A percentile compares a stretch with the other conserved stretches of the same genome.
These are phyloP conservation scores for Genyomyrus donnyi DNA, from an alignment of 2,113 vertebrate genomes.

Conservation along the genomic window DNA sequence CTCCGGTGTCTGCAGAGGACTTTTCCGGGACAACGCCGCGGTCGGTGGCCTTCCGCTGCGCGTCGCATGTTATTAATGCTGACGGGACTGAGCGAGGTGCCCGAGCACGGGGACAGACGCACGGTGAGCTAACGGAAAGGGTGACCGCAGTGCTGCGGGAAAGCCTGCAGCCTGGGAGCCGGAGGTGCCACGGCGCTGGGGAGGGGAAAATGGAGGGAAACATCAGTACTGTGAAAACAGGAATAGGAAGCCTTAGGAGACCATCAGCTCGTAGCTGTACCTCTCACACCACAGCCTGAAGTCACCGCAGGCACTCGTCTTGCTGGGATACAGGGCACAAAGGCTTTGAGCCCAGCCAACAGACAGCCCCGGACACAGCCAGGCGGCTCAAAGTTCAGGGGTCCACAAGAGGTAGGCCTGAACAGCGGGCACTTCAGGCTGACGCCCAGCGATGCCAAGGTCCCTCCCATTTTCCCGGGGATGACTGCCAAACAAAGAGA, in stretches of 20 bases:
- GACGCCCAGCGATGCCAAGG: neutral
- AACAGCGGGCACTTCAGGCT: neutral
- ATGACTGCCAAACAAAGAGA: neutral
- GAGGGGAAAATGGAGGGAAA: neutral
- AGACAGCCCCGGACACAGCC: neutral
- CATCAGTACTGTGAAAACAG: neutral
- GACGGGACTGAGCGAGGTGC: neutral
- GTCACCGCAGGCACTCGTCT: neutral
- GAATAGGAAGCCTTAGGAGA: neutral
- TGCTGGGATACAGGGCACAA: neutral
- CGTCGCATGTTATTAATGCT: slow-evolving; percentile 1
- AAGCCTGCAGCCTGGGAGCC: neutral
- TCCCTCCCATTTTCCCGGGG: neutral
- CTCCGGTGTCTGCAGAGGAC: neutral
- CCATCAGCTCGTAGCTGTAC: neutral
- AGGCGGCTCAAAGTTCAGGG: neutral
- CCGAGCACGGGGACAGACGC: neutral
- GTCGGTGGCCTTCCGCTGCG: neutral
- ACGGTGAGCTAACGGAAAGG: neutral
- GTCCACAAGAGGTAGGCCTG: neutral
- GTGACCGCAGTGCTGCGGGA: neutral
- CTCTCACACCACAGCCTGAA: neutral
- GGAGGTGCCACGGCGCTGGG: neutral
- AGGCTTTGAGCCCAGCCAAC: neutral
- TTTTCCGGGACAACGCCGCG: neutral